Base-by-base conservation (phyloP, 2,113 vertebrate species). In the Mastomys coucha region DNA sequence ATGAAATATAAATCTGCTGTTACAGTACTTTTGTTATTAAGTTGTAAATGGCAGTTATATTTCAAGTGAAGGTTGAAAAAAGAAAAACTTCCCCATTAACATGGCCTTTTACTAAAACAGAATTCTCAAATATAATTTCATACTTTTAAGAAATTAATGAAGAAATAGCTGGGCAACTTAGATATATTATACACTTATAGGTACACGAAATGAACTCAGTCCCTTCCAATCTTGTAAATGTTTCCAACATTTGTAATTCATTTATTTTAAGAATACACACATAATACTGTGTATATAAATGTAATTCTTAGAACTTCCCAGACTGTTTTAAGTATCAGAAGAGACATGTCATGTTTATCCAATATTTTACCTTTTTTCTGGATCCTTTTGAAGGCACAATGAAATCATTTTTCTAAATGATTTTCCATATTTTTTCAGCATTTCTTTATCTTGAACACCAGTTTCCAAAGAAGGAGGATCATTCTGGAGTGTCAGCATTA, bases 331-430 rank as follows among this genome's bases (percentile, higher is more conserved):
- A 7, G 33, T 36, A 76, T 56, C 13, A 88, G 19, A 49, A 91
- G 16, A 95, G 20, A 56, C 89, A 90, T 60, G 14, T 80, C 85
- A 67, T 36, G 16, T 65, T 93, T 67, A 75, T 75, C 69, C 77
- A 14, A 69, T 76, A 60, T 84, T 98, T 98, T 98, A 99, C 99
- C 99, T 99, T 99, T 99, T 99, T 91, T 99, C 99, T 0, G 99
- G 99, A 97, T 99, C 99, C 98, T 99, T 99, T 96, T 99, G 99
- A 98, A 99, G 99, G 98, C 99, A 99, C 67, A 98, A 98, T 4
- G 99, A 99, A 98, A 99, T 98, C 99, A 99, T 99, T 98, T 99
- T 99, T 98, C 99, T 99, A 98, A 99, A 99, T 5, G 99, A 99
- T 85, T 99, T 99, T 95, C 99, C 99, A 0, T 99, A 99, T 96